These are phyloP conservation scores for Cryptotis parvus DNA, from an alignment of 2,113 vertebrate genomes.

Conservation along the genomic window DNA sequence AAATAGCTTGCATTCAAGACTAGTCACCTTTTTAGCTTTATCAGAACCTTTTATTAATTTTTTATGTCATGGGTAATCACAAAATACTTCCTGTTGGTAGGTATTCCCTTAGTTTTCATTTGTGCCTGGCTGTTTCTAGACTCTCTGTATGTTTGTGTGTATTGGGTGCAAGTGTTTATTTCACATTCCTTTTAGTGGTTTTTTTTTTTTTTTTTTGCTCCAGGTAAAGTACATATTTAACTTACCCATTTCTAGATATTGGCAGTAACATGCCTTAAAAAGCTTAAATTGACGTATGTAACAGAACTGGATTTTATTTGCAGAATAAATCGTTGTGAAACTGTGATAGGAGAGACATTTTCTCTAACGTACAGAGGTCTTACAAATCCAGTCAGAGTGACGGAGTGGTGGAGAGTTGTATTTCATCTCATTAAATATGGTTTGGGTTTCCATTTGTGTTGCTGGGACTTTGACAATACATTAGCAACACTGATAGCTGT, in stretches of 20 bases:
- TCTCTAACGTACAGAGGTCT: not conserved
- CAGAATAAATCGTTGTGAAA: constrained; percentile 23
- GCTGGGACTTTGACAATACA: not conserved
- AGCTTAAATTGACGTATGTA: not conserved
- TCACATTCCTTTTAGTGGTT: not conserved
- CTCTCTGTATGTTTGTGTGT: not conserved
- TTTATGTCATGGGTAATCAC: not conserved
- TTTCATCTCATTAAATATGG: constrained; percentile 48
- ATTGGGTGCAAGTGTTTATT: not conserved
- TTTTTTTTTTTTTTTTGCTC: too few species aligned
- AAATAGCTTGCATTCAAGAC: constrained; percentile 11
- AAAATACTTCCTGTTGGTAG: not conserved
- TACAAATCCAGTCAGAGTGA: not conserved
- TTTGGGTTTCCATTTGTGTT: constrained; percentile 55
- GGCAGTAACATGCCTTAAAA: not conserved
- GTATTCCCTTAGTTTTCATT: not conserved
- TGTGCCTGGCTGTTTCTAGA: not conserved
- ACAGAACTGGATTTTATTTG: constrained; percentile 27
- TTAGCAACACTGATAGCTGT: not conserved
- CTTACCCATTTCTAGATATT: not conserved
- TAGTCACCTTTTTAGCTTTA: constrained; percentile 28
- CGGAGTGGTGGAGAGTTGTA: constrained; percentile 21
- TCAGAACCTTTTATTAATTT: constrained; percentile 52
- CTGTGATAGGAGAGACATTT: constrained; percentile 16
- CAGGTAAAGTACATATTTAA: not conserved